phyloP scores from a whole-genome alignment of 2,797 vertebrate genomes.

The Sarcophilus harrisii region DNA sequence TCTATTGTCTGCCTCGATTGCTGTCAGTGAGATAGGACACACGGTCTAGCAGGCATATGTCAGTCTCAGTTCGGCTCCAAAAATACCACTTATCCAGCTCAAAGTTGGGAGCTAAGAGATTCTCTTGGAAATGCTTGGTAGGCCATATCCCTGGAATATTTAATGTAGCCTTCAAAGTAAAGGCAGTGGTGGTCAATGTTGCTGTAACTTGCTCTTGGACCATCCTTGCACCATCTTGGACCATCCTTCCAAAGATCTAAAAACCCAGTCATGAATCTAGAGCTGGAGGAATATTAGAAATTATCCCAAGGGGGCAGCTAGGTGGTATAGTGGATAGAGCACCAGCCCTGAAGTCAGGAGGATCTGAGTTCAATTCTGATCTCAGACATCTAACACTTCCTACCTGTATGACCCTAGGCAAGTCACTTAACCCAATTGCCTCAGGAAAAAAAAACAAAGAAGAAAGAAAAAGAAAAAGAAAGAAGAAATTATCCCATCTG shows the following conservation, averaged over 20 bases:
- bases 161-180: not conserved
- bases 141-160: not conserved
- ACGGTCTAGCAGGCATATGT: not conserved
- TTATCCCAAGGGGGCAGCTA: too few species aligned
- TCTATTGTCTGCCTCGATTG: not conserved
- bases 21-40: not conserved
- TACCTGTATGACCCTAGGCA: too few species aligned
- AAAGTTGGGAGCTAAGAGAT: not conserved
- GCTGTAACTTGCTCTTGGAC: not conserved
- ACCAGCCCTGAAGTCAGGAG: too few species aligned
- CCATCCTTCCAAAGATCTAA: not conserved
- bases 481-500: not conserved
- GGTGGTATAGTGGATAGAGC: too few species aligned
- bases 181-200: not conserved
- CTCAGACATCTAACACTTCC: too few species aligned
- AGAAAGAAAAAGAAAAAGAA: too few species aligned
- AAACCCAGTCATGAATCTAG: not conserved
- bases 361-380: too few species aligned
- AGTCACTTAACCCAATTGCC: too few species aligned
- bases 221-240: not conserved
- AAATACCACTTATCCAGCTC: not conserved
- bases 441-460: too few species aligned
- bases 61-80: not conserved
- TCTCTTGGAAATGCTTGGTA: not conserved
- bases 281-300: not conserved